These are phyloP conservation scores for Cotesia typhae DNA, from an alignment of 1,140 invertebrate species.

Conservation along the genomic window DNA sequence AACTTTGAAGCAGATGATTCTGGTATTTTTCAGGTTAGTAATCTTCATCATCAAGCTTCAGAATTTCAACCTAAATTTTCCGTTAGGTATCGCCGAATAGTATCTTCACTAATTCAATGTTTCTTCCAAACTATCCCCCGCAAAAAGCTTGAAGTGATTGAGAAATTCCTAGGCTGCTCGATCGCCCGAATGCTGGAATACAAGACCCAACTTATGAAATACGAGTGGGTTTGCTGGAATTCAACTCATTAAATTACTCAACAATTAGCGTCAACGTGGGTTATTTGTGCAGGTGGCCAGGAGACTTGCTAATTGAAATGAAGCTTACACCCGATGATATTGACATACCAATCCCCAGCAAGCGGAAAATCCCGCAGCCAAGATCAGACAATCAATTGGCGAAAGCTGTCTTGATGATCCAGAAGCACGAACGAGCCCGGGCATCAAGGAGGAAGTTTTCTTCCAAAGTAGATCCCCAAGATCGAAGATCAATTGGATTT, in stretches of 20 bases:
- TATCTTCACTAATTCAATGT: constrained; percentile 58
- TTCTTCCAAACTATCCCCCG: constrained; percentile 73
- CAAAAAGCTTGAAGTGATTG: constrained; percentile 70
- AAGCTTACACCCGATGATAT: constrained; percentile 67
- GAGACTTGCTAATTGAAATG: constrained; percentile 68
- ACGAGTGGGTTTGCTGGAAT: constrained; percentile 43
- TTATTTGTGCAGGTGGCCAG: constrained; percentile 65
- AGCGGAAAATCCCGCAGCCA: constrained; percentile 44
- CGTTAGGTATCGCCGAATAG: constrained; percentile 53
- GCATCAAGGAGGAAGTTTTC: constrained; percentile 48
- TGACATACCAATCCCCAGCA: constrained; percentile 47
- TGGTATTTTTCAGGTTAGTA: background rate
- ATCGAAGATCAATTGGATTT: no score
- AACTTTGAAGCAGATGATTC: background rate
- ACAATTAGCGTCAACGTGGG: background rate
- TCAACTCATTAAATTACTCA: constrained; percentile 12
- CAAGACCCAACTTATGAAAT: constrained; percentile 51
- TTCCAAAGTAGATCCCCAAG: background rate
- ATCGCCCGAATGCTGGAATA: constrained; percentile 60
- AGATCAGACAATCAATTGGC: background rate
- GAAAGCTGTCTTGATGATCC: constrained; percentile 61
- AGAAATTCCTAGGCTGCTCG: constrained; percentile 66
- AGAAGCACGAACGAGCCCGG: constrained; percentile 67
- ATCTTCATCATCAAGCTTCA: no score
- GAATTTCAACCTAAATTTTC: background rate